Conservation (phyloP, 2,797 vertebrate species). For the Coregonus ussuriensis region DNA sequence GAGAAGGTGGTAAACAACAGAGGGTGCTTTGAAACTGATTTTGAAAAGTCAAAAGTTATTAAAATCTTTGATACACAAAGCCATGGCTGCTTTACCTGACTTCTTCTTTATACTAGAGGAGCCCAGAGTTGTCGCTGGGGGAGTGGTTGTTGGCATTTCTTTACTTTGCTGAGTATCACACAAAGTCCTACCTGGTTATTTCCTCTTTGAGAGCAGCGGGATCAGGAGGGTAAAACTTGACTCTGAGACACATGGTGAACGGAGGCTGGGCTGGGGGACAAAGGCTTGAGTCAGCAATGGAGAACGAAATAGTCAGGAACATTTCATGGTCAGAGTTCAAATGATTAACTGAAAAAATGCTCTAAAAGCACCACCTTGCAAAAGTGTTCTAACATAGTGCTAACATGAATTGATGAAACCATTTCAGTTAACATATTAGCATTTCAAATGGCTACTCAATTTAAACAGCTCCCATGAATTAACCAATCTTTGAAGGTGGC, state of each 20-base stretch:
- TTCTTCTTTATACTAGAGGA: too few species aligned
- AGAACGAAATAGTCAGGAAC: background rate
- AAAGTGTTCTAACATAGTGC: background rate
- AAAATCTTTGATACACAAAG: background rate
- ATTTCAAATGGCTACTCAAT: background rate
- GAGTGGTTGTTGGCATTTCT: too few species aligned
- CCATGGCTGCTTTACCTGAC: background rate
- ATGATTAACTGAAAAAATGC: constrained; percentile 8
- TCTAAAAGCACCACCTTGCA: background rate
- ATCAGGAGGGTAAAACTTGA: constrained; percentile 96
- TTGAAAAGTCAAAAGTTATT: background rate
- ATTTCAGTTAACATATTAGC: background rate
- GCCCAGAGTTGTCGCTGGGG: too few species aligned
- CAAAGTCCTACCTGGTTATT: constrained; percentile 84
- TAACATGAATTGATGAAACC: background rate
- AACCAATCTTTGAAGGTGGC: background rate
- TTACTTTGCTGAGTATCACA: background rate
- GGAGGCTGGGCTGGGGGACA: constrained; percentile 88
- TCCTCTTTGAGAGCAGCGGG: constrained; percentile 94
- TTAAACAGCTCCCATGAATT: background rate
- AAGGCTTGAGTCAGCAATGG: constrained; percentile 34
- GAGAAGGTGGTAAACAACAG: constrained; percentile 1
- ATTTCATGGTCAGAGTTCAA: constrained; percentile 13
- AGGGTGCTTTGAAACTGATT: constrained; percentile 18
- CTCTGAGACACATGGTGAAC: constrained; percentile 97